Conservation (phyloP, 64 coral and sea anemone species). For the Montipora capricornis region DNA sequence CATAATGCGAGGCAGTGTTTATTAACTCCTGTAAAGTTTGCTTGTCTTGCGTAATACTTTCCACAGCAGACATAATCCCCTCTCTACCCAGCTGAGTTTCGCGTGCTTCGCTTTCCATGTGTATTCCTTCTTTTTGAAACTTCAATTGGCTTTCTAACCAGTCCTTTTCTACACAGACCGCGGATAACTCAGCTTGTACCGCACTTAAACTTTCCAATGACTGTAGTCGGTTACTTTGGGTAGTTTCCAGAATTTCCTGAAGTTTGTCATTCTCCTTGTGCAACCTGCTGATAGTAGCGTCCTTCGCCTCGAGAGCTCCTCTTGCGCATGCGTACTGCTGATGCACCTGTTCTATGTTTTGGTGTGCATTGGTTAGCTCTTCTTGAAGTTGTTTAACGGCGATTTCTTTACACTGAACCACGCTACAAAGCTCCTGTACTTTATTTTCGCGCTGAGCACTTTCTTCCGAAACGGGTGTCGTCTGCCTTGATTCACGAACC, state of each 20-base stretch:
- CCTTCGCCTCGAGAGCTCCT: conserved; percentile 78
- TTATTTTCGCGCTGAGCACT: conserved; percentile 13
- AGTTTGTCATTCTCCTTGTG: conserved; percentile 72
- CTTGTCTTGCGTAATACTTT: conserved; percentile 74
- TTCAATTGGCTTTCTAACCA: conserved; percentile 82
- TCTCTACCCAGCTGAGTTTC: conserved; percentile 19
- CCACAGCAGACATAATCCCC: conserved; percentile 74
- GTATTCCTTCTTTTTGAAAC: conserved; percentile 1
- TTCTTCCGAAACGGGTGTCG: neutral
- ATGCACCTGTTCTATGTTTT: conserved; percentile 82
- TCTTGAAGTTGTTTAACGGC: conserved; percentile 28
- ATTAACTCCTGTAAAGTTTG: conserved; percentile 86
- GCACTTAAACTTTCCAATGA: conserved; percentile 70
- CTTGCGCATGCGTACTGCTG: conserved; percentile 93
- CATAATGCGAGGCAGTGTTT: conserved; percentile 75
- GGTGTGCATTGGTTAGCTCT: conserved; percentile 68
- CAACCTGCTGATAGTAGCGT: conserved; percentile 79
- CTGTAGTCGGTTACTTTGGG: conserved; percentile 70
- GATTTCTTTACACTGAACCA: neutral
- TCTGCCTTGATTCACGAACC: conserved; percentile 18
- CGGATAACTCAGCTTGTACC: conserved; percentile 73
- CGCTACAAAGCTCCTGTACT: conserved; percentile 62
- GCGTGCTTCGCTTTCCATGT: neutral
- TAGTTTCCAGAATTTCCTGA: conserved; percentile 70
- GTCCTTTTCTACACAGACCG: conserved; percentile 69